Conservation (phyloP, 2,113 vertebrate genomes). For the Pteropus alecto region DNA sequence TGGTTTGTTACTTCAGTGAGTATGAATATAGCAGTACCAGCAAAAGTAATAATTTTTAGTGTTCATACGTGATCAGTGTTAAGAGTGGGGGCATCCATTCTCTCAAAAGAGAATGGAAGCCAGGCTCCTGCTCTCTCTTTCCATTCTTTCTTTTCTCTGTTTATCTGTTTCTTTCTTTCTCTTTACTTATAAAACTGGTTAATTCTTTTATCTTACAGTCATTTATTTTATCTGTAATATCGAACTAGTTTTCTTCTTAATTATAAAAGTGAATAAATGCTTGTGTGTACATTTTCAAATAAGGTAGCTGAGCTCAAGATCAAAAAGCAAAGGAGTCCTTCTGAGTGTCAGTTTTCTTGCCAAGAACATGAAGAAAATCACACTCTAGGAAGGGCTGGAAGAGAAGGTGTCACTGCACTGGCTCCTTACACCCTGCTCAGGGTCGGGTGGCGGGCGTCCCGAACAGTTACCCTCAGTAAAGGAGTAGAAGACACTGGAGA, state of each 20-base stretch:
- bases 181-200: not conserved
- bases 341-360: not conserved
- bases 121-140: no score
- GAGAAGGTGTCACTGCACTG: not conserved
- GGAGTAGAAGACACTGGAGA: not conserved
- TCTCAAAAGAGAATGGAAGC: not conserved
- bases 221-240: not conserved
- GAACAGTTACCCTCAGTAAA: no score
- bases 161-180: not conserved
- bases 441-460: not conserved
- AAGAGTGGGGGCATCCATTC: no score
- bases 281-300: not conserved
- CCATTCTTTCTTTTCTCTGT: not conserved
- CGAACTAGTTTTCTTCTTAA: not conserved
- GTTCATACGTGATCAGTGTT: not conserved
- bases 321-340: not conserved
- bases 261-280: not conserved
- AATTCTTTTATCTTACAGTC: not conserved
- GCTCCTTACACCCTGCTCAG: no score
- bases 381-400: not conserved
- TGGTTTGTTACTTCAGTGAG: not conserved
- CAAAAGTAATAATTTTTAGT: not conserved
- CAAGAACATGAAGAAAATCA: not conserved
- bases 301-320: not conserved
- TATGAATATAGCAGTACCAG: accelerated